Conservation (phyloP, 2,888 invertebrate species). For the Drosophila mettleri region DNA sequence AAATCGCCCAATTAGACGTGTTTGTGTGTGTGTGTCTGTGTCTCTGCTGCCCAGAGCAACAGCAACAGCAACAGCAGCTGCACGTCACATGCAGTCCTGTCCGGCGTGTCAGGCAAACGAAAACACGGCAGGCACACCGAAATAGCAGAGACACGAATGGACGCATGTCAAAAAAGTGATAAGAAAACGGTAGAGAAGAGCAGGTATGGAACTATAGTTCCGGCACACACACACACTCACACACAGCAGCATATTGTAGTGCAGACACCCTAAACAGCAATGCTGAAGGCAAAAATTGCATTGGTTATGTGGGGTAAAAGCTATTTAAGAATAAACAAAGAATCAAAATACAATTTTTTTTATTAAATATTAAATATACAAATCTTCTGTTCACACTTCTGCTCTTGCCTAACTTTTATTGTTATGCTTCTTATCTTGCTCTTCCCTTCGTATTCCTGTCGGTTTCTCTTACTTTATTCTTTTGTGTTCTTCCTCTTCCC, state of each 20-base stretch:
- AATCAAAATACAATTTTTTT: background rate
- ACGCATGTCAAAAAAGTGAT: background rate
- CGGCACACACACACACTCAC: background rate
- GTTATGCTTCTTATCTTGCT: too few relatives aligned
- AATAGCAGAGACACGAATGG: background rate
- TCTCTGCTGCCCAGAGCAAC: background rate
- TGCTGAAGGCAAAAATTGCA: background rate
- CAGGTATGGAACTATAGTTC: too few relatives aligned
- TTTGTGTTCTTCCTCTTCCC: background rate
- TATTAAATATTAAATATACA: too few relatives aligned
- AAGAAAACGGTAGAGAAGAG: background rate
- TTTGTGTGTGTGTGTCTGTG: slow-evolving; percentile 26
- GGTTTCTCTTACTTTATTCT: background rate
- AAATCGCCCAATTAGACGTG: slow-evolving; percentile 73
- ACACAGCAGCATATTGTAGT: background rate
- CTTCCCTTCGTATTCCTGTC: too few relatives aligned
- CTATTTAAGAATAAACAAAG: background rate
- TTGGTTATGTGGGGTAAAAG: background rate
- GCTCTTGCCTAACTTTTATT: too few relatives aligned
- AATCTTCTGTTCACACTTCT: too few relatives aligned
- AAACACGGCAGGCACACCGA: slow-evolving; percentile 3
- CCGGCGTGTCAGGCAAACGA: slow-evolving; percentile 14
- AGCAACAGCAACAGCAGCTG: slow-evolving; percentile 1
- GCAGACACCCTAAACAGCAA: background rate
- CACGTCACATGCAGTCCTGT: slow-evolving; percentile 2